Conservation (phyloP, 1,140 invertebrate genomes). For the Physella acuta region DNA sequence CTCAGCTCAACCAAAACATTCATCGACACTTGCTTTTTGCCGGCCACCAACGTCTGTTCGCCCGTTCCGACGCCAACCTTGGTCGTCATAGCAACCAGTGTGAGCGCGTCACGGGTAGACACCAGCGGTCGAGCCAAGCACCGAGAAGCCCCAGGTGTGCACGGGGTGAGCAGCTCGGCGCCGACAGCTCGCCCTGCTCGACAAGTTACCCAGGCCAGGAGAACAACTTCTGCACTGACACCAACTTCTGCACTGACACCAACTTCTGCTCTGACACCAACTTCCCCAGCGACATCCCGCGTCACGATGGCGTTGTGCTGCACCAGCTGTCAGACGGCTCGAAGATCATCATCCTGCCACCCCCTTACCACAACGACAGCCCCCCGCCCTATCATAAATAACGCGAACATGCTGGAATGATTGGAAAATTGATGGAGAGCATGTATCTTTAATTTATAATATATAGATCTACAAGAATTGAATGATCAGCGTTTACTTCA, state of each 20-base stretch:
- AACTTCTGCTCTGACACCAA: background rate
- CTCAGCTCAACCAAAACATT: background rate
- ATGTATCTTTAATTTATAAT: no score
- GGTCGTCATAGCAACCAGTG: background rate
- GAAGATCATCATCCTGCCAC: background rate
- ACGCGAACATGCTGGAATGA: no score
- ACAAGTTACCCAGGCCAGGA: no score
- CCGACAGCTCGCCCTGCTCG: no score
- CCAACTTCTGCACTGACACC: background rate
- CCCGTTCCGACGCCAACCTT: background rate
- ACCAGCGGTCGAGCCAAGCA: background rate
- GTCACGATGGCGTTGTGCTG: background rate
- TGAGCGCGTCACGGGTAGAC: background rate
- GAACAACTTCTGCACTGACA: background rate
- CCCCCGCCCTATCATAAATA: background rate
- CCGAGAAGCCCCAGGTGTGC: no score
- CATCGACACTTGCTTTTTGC: no score
- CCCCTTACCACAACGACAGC: constrained; percentile 3
- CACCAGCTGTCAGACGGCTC: constrained; percentile 6
- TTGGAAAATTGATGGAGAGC: no score
- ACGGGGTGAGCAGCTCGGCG: no score
- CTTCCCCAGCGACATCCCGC: background rate
- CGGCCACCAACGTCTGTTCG: background rate
- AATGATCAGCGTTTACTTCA: no score
- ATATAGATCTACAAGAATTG: no score